Conservation (phyloP, 2,888 invertebrate species). For the Leptura quadrifasciata region DNA sequence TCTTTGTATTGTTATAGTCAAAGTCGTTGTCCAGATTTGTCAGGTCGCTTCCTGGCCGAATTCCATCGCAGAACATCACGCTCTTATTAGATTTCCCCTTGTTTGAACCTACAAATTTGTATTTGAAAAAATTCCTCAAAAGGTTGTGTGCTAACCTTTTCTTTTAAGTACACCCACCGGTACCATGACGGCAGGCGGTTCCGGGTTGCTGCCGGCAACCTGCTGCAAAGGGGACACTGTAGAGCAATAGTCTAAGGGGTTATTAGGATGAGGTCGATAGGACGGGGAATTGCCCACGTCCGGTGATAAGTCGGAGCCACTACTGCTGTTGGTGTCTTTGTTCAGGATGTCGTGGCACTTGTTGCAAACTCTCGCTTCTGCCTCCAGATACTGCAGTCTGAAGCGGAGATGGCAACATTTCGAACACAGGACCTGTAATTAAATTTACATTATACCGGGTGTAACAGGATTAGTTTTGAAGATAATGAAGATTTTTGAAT, state of each 20-base stretch:
- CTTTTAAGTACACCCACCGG: conserved; percentile 89
- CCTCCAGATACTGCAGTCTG: conserved; percentile 82
- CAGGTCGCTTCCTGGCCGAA: conserved; percentile 90
- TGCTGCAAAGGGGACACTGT: conserved; percentile 87
- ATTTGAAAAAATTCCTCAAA: neutral
- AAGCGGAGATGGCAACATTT: conserved; percentile 85
- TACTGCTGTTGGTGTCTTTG: conserved; percentile 59
- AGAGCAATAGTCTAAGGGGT: conserved; percentile 91
- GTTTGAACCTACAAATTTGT: conserved; percentile 69
- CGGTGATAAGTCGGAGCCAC: conserved; percentile 65
- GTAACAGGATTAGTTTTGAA: too few species aligned
- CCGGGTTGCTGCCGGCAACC: conserved; percentile 75
- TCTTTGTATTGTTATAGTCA: conserved; percentile 66
- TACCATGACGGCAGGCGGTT: conserved; percentile 85
- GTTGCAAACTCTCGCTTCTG: conserved; percentile 87
- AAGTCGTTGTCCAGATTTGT: conserved; percentile 84
- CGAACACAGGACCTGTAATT: conserved; percentile 83
- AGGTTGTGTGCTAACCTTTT: conserved; percentile 73
- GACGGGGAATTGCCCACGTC: conserved; percentile 65
- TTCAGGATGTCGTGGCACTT: conserved; percentile 80
- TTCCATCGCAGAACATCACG: conserved; percentile 93
- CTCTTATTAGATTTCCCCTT: conserved; percentile 79
- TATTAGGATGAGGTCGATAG: conserved; percentile 86
- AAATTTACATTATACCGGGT: conserved; percentile 13
- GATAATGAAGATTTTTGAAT: too few species aligned